Evolutionary conservation across 2,113 vertebrate species (phyloP).

Genomic region (Irena cyanogastra): DNA sequence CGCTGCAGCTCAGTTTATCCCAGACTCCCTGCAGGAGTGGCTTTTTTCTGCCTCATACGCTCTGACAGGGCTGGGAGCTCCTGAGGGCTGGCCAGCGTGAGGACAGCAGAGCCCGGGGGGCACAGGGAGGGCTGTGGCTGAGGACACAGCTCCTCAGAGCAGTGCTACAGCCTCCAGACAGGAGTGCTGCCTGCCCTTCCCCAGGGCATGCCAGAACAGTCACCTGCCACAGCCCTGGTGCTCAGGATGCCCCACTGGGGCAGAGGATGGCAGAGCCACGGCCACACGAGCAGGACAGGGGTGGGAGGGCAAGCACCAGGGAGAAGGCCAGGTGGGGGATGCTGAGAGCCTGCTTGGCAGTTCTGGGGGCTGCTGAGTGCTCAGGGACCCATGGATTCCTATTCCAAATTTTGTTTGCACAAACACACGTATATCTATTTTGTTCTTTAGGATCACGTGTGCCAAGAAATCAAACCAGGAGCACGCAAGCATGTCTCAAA

Average conservation of each 20-base stretch:
- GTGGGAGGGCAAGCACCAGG: accelerated
- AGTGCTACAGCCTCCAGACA: accelerated
- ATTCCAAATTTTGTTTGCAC: not conserved
- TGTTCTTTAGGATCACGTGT: not conserved
- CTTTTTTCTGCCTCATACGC: not conserved
- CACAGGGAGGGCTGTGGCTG: not conserved
- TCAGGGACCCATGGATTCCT: not conserved
- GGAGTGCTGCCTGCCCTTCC: not conserved
- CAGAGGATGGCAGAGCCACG: not conserved
- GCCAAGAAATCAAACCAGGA: not conserved
- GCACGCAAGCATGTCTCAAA: not conserved
- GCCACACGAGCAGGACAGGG: accelerated
- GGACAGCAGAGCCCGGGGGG: not conserved
- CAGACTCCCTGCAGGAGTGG: not conserved
- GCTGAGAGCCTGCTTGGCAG: not conserved
- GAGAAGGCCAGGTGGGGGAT: not conserved
- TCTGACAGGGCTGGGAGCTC: not conserved
- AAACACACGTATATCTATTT: accelerated
- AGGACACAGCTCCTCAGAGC: not conserved
- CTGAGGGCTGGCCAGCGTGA: not conserved
- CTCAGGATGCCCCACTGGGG: not conserved
- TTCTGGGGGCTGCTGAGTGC: not conserved
- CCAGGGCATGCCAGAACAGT: not conserved
- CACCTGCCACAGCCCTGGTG: accelerated
- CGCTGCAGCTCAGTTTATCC: not conserved